phyloP scores from a whole-genome alignment of 2,113 vertebrate genomes.

The Gnathonemus echidnorhynchus region DNA sequence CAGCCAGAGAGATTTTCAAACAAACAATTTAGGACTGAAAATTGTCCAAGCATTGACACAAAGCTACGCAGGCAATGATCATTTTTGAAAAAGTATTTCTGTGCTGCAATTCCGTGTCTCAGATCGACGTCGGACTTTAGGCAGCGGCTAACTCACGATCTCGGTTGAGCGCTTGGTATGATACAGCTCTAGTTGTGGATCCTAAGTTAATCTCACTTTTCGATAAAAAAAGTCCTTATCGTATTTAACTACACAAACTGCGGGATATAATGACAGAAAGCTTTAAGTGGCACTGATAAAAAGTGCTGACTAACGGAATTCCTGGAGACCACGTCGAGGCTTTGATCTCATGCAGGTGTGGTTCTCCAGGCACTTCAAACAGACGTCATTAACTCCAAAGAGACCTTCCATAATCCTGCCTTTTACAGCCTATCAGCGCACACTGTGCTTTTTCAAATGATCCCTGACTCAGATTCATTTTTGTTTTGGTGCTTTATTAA shows the following conservation, averaged over 20 bases:
- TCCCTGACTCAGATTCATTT: background rate
- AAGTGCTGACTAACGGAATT: background rate
- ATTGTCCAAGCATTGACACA: background rate
- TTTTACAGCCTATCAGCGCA: background rate
- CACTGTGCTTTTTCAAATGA: background rate
- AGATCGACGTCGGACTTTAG: background rate
- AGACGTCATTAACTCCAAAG: background rate
- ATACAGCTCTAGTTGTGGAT: background rate
- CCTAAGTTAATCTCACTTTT: background rate
- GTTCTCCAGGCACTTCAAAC: background rate
- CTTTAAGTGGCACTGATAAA: background rate
- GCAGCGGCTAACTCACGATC: background rate
- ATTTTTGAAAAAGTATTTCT: background rate
- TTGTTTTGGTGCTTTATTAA: background rate
- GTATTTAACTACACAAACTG: background rate
- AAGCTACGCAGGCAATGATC: background rate
- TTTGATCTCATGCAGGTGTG: background rate
- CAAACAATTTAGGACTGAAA: conserved; percentile 17
- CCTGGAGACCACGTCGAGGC: background rate
- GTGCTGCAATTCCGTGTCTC: background rate
- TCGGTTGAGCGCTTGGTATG: background rate
- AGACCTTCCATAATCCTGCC: background rate
- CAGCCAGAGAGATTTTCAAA: conserved; percentile 27
- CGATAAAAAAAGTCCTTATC: background rate
- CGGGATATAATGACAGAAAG: background rate